A percentile compares a stretch with the other conserved stretches of the same genome.
These are phyloP conservation scores for Automeris io DNA, from an alignment of 2,888 invertebrate genomes.

Conservation along the genomic window DNA sequence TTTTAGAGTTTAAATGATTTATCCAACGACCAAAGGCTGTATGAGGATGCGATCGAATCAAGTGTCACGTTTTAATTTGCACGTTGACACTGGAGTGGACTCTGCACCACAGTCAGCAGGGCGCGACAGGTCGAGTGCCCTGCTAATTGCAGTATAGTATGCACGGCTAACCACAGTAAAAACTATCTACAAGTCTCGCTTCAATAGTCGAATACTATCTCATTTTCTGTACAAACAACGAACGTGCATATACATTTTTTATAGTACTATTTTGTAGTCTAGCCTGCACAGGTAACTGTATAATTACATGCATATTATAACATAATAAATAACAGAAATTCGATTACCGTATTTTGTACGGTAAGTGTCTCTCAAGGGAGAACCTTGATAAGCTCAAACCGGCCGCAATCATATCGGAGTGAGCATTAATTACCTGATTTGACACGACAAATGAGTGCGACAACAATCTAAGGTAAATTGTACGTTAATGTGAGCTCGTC, in stretches of 20 bases:
- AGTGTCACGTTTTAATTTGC: conserved; percentile 74
- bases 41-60: conserved; percentile 58
- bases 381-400: conserved; percentile 58
- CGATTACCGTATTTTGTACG: conserved; percentile 33
- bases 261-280: too few species aligned
- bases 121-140: conserved; percentile 56
- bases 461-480: conserved; percentile 63
- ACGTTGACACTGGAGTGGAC: conserved; percentile 71
- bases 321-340: conserved; percentile 36
- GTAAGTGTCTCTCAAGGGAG: conserved; percentile 50
- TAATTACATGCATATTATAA: too few species aligned
- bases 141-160: conserved; percentile 75
- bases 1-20: conserved; percentile 9
- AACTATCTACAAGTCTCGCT: conserved; percentile 34
- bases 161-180: conserved; percentile 46
- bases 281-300: too few species aligned
- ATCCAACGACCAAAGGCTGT: conserved; percentile 56
- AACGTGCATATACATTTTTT: too few species aligned
- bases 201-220: conserved; percentile 45
- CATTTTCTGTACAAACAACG: too few species aligned
- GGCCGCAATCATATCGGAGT: conserved; percentile 64
- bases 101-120: conserved; percentile 55
- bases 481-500: conserved; percentile 38
- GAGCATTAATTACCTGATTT: conserved; percentile 64
- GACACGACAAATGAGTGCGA: conserved; percentile 45